Base-by-base conservation (phyloP, 2,113 vertebrate genomes). In the Anoplopoma fimbria region DNA sequence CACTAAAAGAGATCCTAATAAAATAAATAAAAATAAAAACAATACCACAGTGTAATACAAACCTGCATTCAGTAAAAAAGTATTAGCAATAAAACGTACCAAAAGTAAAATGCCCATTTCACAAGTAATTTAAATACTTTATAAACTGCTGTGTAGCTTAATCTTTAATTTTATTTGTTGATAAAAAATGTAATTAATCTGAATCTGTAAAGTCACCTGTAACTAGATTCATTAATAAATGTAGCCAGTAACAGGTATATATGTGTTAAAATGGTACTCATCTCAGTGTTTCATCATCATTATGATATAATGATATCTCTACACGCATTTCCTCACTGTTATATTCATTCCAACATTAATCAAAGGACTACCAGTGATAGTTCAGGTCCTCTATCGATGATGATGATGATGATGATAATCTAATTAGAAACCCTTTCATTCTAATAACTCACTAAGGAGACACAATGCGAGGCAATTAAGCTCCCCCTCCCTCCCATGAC, bases 381-480 rank as follows among this genome's bases (percentile, higher is more conserved):
- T 10, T n/a, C 31, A 31, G 14, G 3, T 42, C 40, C 55, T 51
- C 23, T 17, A 27, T 25, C 21, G 8, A 0, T 9, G 55, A 57
- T 55, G 25, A 71, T 58, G 21, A 62, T 71, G n/a, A n/a, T 77
- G n/a, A 69, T 69, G 69, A 40, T 84, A 72, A 89, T 90, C 47
- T 25, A 51, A 89, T 92, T 84, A 89, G 73, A 69, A 23, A 9
- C 3, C 3, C 9, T 31, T 7, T 68, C 7, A 58, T 29, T 51
- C 42, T 23, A 34, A 51, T 34, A 79, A 82, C 19, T 76, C 79
- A 81, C 75, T 69, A 42, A 64, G 19, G n/a, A 51, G 71, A 74
- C 9, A 91, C 80, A 90, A 67, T 25, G 69, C 0, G 61, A 74
- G 34, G 58, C 25, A 64, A 58, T 78, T 25, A 69, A 34, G 36